Evolutionary conservation across 2,113 vertebrate species (phyloP).

Genomic region (Probosciger aterrimus): DNA sequence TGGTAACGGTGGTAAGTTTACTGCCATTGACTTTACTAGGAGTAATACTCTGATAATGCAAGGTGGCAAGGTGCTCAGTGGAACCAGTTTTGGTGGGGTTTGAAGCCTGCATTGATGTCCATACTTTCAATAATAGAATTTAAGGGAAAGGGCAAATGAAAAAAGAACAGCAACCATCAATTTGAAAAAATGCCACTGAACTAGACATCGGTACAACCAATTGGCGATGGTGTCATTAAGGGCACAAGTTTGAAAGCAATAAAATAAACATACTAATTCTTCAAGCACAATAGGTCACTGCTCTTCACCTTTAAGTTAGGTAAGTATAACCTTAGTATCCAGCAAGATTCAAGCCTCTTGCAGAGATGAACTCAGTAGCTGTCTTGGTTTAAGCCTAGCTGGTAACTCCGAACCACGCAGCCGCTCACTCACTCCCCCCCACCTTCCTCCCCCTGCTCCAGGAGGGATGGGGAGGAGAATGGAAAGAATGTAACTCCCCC

Average conservation of each 20-base stretch:
- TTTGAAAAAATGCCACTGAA: not conserved
- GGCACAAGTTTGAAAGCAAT: not conserved
- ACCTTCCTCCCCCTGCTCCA: too few relatives aligned
- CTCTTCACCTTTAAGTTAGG: not conserved
- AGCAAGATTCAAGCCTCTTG: not conserved
- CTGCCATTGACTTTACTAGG: not conserved
- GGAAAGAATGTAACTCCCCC: too few relatives aligned
- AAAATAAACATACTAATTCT: not conserved
- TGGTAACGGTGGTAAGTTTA: not conserved
- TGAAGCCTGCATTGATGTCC: not conserved
- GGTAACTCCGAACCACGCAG: too few relatives aligned
- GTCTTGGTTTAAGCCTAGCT: too few relatives aligned
- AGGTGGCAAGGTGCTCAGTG: not conserved
- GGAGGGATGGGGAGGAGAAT: too few relatives aligned
- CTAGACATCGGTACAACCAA: not conserved
- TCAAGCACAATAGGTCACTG: not conserved
- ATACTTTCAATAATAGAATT: not conserved
- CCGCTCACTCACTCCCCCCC: too few relatives aligned
- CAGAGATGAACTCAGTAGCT: not conserved
- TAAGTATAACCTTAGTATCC: not conserved
- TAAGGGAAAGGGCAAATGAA: not conserved
- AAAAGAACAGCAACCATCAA: not conserved
- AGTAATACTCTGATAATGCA: not conserved
- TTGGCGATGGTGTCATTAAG: not conserved
- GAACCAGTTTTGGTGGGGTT: not conserved